Evolutionary conservation across 2,888 invertebrate genomes (phyloP), one percentile per base, ranked within the genome.

Genomic region (Eupithecia dodoneata): DNA sequence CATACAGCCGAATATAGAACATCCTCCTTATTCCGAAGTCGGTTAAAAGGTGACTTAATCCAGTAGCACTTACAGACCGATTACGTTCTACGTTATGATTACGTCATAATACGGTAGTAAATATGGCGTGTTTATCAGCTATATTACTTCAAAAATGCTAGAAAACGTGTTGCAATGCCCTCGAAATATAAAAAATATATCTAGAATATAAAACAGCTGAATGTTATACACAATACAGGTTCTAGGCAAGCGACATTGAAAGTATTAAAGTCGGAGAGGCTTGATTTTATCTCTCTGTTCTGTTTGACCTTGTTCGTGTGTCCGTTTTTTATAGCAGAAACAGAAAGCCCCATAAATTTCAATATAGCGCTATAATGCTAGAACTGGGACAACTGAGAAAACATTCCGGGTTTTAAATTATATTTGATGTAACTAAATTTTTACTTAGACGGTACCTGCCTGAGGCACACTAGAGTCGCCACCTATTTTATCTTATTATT

Each of bases 171-270:
- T 66, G 41, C 66, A 66, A 42, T 66, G 42, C 3, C 66, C 69
- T 69, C 13, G 44, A 45, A 45, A 45, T 45, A 44, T 45, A 10
- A 2, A 44, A 69, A 18, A 69, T 42, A 42, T 44, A 69, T 18
- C 45, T 69, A 69, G 69, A 44, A 69, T 69, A 44, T 67, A n/a
- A 67, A 44, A 45, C 67, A 45, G n/a, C n/a, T n/a, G 9, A 69
- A 69, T 69, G 15, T 45, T n/a, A 67, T 3, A 45, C 42, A 69
- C 18, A 45, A 45, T 42, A 69, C 69, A 45, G 45, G 69, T 69
- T 69, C 6, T 42, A 10, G 69, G n/a, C 42, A 15, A 69, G 45
- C 10, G 98, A 99, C 72, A 98, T 99, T 96, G 99, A 99, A 87
- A 99, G 99, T 63, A 55, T 72, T 72, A 63, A 7, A 63, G 59